A percentile compares a stretch with the other conserved stretches of the same genome.
phyloP scores from a whole-genome alignment of 2,797 vertebrate genomes.

The Phylloscopus collybita region DNA sequence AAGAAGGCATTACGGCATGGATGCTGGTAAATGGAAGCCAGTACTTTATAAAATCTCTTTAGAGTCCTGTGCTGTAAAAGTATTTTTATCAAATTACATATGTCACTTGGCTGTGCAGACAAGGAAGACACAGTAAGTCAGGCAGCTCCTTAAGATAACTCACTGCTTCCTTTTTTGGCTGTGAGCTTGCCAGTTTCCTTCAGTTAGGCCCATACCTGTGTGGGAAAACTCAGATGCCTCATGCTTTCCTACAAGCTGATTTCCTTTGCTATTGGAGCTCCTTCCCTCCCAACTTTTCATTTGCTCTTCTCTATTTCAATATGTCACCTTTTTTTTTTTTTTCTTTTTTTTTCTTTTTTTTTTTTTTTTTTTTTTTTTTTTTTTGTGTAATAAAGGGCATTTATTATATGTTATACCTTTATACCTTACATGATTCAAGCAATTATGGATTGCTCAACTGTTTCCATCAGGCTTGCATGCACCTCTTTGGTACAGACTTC shows the following conservation, averaged over 20 bases:
- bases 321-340: neutral
- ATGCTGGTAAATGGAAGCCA: neutral
- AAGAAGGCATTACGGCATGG: neutral
- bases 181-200: neutral
- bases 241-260: neutral
- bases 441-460: neutral
- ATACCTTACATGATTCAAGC: neutral
- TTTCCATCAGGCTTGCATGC: neutral
- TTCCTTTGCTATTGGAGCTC: neutral
- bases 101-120: neutral
- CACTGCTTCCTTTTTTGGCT: neutral
- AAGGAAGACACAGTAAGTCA: neutral
- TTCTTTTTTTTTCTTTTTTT: neutral
- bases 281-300: neutral
- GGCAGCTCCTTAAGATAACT: slow-evolving; percentile 5
- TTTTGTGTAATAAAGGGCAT: fast-evolving
- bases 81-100: slow-evolving; percentile 30
- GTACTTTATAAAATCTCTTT: neutral
- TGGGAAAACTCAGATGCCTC: neutral
- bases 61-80: neutral
- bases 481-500: neutral
- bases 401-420: neutral
- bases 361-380: neutral
- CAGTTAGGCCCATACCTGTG: neutral
- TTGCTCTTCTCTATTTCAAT: neutral